Conservation (phyloP, 2,113 vertebrate genomes). For the Dromaius novaehollandiae region DNA sequence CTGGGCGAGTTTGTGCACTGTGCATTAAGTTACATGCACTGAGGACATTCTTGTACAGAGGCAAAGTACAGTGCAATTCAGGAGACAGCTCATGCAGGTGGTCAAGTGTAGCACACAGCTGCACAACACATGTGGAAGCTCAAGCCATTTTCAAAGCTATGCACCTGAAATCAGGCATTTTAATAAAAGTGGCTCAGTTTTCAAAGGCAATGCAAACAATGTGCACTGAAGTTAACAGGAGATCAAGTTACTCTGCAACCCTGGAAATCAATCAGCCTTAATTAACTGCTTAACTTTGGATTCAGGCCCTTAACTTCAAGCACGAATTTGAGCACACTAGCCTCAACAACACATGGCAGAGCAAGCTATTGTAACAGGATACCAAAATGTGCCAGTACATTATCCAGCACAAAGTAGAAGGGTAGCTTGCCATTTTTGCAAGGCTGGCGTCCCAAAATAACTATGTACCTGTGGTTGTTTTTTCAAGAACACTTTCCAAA, state of each 20-base stretch:
- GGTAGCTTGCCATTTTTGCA: not conserved
- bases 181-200: not conserved
- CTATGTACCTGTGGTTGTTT: not conserved
- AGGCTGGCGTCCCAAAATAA: not conserved
- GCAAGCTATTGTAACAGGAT: not conserved
- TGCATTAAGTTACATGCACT: not conserved
- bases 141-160: not conserved
- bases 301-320: not conserved
- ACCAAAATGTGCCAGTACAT: not conserved
- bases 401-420: not conserved
- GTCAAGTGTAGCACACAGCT: not conserved
- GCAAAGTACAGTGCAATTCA: not conserved
- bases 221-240: not conserved
- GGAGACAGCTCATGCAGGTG: not conserved
- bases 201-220: not conserved
- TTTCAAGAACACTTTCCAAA: not conserved
- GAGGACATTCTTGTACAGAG: not conserved
- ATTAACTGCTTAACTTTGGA: not conserved
- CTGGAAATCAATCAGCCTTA: constrained; percentile 21
- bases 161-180: not conserved
- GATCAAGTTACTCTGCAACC: not conserved
- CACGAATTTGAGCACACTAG: not conserved
- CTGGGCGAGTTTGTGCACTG: not conserved
- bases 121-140: not conserved
- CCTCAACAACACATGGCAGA: not conserved